Percentiles rank a stretch among this genome's conserved stretches.
These are phyloP conservation scores for Microplitis demolitor DNA, from an alignment of 1,140 invertebrate species.

Conservation along the genomic window DNA sequence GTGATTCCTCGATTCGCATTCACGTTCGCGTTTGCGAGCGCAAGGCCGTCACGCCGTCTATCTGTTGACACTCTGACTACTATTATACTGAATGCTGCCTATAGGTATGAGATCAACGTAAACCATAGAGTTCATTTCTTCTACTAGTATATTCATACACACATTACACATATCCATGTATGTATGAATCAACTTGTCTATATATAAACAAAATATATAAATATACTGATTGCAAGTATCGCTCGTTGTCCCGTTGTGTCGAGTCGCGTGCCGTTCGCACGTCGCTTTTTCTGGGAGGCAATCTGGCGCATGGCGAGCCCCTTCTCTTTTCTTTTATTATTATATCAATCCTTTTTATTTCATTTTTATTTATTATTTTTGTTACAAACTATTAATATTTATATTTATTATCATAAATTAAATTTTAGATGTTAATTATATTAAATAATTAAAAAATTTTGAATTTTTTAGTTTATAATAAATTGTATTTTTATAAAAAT, in stretches of 20 bases:
- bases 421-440: too few relatives aligned
- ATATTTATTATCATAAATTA: too few relatives aligned
- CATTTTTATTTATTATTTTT: neutral
- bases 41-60: slow-evolving; percentile 13
- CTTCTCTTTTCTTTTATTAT: neutral
- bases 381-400: neutral
- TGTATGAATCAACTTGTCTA: neutral
- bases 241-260: slow-evolving; percentile 15
- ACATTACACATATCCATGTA: neutral
- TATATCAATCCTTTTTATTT: neutral
- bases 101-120: neutral
- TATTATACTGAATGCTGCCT: neutral
- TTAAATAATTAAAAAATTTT: too few relatives aligned
- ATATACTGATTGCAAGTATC: slow-evolving; percentile 21
- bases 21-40: neutral
- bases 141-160: neutral
- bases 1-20: slow-evolving; percentile 23
- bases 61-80: slow-evolving; percentile 27
- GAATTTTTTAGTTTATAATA: too few relatives aligned
- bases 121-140: slow-evolving; percentile 7
- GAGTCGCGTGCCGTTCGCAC: slow-evolving; percentile 48
- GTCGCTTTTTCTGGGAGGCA: slow-evolving; percentile 29
- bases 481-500: too few relatives aligned
- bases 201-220: neutral
- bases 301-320: slow-evolving; percentile 28